Evolutionary conservation across 2,888 invertebrate genomes (phyloP).

Genomic region (Dynastes tityus): DNA sequence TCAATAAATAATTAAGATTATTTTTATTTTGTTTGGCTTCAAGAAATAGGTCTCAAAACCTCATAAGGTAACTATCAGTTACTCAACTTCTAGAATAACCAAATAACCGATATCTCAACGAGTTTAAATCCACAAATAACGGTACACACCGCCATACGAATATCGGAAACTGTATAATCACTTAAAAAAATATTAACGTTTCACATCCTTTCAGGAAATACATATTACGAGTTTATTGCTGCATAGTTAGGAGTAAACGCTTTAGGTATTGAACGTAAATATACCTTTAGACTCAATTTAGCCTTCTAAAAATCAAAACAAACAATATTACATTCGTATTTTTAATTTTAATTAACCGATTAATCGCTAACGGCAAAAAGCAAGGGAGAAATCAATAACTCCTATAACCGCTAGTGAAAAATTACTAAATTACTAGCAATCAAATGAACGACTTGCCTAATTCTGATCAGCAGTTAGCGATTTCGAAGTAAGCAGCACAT

Average conservation of each 20-base stretch:
- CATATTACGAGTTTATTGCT: background rate
- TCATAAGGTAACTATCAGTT: no score
- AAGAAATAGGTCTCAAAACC: no score
- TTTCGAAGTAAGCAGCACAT: background rate
- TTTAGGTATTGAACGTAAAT: no score
- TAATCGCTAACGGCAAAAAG: no score
- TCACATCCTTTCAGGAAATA: conserved; percentile 5
- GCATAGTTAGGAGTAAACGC: background rate
- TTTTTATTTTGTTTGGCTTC: no score
- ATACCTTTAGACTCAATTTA: no score
- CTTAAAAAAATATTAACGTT: conserved; percentile 6
- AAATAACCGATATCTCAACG: no score
- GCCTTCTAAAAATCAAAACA: no score
- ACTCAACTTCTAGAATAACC: no score
- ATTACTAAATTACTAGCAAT: background rate
- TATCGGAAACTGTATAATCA: conserved; percentile 9
- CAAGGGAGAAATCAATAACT: background rate
- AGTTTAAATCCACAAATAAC: background rate
- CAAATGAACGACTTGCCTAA: background rate
- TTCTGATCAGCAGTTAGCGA: background rate
- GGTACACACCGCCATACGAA: conserved; percentile 1
- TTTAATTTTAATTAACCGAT: no score
- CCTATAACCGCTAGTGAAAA: background rate
- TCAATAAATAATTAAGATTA: no score
- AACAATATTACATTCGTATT: no score